Percentiles rank a stretch among this genome's conserved stretches.
These are phyloP conservation scores for Eucriotettix oculatus DNA, from an alignment of 2,888 invertebrate species.

Conservation along the genomic window DNA sequence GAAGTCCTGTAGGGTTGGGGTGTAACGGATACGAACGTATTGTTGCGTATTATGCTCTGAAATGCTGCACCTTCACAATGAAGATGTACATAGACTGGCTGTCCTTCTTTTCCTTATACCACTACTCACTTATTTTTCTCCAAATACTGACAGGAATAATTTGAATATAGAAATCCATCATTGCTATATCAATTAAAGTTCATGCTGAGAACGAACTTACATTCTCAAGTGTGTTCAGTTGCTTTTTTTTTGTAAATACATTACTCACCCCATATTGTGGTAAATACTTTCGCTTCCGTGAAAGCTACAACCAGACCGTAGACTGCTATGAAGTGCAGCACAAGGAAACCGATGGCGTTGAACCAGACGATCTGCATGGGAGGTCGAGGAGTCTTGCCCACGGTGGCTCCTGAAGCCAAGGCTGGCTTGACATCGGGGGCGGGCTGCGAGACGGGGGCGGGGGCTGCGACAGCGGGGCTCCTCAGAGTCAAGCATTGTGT, in stretches of 20 bases:
- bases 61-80: too few relatives aligned
- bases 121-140: too few relatives aligned
- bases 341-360: slow-evolving; percentile 40
- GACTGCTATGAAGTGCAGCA: slow-evolving; percentile 33
- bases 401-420: neutral
- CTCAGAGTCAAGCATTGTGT: neutral
- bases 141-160: too few relatives aligned
- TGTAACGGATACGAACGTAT: too few relatives aligned
- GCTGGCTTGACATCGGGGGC: neutral
- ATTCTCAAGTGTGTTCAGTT: neutral
- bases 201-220: too few relatives aligned
- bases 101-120: too few relatives aligned
- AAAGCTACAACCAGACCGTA: slow-evolving; percentile 27
- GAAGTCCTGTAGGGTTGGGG: too few relatives aligned
- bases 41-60: too few relatives aligned
- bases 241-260: neutral
- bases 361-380: slow-evolving; percentile 35
- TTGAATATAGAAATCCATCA: too few relatives aligned
- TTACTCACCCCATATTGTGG: slow-evolving; percentile 27
- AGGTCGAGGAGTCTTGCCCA: neutral
- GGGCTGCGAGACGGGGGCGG: neutral
- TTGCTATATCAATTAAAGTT: too few relatives aligned
- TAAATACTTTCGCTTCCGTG: slow-evolving; percentile 20
- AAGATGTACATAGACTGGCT: too few relatives aligned
- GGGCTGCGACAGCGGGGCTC: neutral